Base-by-base conservation (phyloP, 1,140 invertebrate species). In the Aricia agestis region DNA sequence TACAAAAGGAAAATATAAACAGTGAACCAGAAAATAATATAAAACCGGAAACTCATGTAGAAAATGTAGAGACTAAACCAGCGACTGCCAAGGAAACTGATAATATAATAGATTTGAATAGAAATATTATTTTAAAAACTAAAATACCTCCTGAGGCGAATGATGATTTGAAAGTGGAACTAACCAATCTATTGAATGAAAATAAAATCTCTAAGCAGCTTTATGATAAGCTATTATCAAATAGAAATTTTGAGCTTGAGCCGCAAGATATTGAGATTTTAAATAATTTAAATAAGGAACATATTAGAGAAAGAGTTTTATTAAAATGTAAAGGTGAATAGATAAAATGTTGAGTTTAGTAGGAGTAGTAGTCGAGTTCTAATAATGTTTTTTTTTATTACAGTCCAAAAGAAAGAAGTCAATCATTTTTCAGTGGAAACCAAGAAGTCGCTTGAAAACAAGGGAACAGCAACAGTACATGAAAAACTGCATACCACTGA, bases 231-330 rank as follows among this genome's bases (percentile, higher is more conserved):
- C 75, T 92, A 66, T 85, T 81, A 6, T 90, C 91, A 0, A 85
- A 89, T 72, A 81, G 88, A 67, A 90, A 83, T 70, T 92, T 92
- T 66, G 82, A 89, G 71, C 73, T 92, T 69, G 81, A 87, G 17
- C 80, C 82, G 1, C 71, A 81, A 45, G 92, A 92, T 76, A 91
- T 92, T 65, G 83, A 87, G 9, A 82, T 91, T 74, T 84, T 93
- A 68, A 92, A 93, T 73, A 85, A 87, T 74, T 75, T 92, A 68
- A 87, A 81, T 36, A 84, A 90, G 69, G 78, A 80, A 25, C 80
- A 77, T 45, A 72, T 90, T 6, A 87, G 83, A 74, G 78, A 86
- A 25, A 7, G 19, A 69, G 74, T 82, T 2, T 66, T 88, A 18
- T 31, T 86, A n/a, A 86, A 77, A 74, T 86, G 73, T 77, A 87